Evolutionary conservation across 2,113 vertebrate genomes (phyloP).

Genomic region (Paradoxurus hermaphroditus): DNA sequence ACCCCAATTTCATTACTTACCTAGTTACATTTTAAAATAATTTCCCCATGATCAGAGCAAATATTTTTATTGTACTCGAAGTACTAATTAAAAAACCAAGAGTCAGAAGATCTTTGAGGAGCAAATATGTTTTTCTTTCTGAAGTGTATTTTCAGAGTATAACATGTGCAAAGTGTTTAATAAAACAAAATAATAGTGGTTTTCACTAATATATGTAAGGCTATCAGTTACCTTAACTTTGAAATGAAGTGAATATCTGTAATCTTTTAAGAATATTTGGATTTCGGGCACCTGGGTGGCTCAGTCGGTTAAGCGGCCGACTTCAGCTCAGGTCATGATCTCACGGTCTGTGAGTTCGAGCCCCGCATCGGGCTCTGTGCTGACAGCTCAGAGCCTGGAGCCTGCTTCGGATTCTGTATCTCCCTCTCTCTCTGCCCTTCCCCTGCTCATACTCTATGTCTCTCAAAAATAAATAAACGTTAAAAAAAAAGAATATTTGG

Average conservation of each 20-base stretch:
- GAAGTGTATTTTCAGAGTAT: neutral
- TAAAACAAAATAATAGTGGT: neutral
- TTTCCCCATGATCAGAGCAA: neutral
- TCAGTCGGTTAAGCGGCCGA: no score
- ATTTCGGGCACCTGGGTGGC: no score
- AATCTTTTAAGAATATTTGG: conserved; percentile 10
- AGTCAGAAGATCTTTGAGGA: neutral
- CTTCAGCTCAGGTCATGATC: no score
- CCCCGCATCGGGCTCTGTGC: no score
- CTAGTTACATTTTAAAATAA: neutral
- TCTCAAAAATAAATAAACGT: no score
- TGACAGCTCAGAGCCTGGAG: no score
- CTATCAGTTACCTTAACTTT: neutral
- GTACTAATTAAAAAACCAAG: neutral
- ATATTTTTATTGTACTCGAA: neutral
- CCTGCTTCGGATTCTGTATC: no score
- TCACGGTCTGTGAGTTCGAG: no score
- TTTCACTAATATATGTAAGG: neutral
- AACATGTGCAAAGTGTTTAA: neutral
- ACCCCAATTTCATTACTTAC: neutral
- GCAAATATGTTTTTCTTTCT: neutral
- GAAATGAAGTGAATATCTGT: neutral
- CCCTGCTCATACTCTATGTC: no score
- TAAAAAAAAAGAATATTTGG: conserved; percentile 24
- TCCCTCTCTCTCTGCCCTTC: no score